phyloP scores from a whole-genome alignment of 2,797 vertebrate genomes.

The Argyrosomus regius region DNA sequence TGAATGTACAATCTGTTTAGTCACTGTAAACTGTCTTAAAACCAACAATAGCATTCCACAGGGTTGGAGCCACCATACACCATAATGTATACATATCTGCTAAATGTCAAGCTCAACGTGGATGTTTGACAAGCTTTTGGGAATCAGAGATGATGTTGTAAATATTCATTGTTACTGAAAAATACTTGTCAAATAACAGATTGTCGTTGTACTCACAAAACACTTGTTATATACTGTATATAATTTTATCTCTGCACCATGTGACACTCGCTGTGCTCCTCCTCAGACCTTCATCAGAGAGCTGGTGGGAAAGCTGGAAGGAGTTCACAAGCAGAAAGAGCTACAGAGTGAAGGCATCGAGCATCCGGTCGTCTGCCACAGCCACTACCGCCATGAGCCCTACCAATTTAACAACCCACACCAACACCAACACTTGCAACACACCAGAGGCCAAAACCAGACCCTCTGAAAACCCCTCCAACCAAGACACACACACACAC shows the following conservation, averaged over 20 bases:
- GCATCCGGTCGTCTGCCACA: conserved; percentile 80
- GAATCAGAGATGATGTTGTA: background rate
- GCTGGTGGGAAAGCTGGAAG: conserved; percentile 80
- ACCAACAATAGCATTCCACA: background rate
- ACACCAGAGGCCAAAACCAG: conserved; percentile 74
- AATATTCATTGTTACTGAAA: background rate
- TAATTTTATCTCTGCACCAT: background rate
- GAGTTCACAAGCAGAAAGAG: conserved; percentile 83
- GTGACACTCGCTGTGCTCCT: background rate
- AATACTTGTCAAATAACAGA: background rate
- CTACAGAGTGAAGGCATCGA: conserved; percentile 84
- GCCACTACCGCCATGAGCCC: conserved; percentile 82
- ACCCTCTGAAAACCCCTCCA: conserved; percentile 67
- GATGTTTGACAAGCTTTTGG: background rate
- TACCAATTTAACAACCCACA: conserved; percentile 79
- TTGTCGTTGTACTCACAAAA: background rate
- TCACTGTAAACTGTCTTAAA: background rate
- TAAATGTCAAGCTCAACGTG: background rate
- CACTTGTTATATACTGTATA: too few relatives aligned
- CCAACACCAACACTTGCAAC: conserved; percentile 49
- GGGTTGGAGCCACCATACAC: too few relatives aligned
- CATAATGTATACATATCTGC: too few relatives aligned
- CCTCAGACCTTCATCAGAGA: conserved; percentile 80
- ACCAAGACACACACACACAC: background rate
- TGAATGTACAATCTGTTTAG: too few relatives aligned